These are phyloP conservation scores for Mus musculus DNA, from an alignment of 2,113 vertebrate genomes.

Conservation along the genomic window GRCm39 chrX:59833001-59833500, in stretches of 20 bases:
- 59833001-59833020: not conserved
- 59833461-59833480: too few species aligned
- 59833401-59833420: too few species aligned
- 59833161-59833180: not conserved
- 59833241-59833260: not conserved
- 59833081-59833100: not conserved
- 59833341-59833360: not conserved
- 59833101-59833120: not conserved
- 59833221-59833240: not conserved
- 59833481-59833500: too few species aligned
- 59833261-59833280: not conserved
- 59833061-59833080: not conserved
- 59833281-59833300: not conserved
- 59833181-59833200: too few species aligned
- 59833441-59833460: not conserved
- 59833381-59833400: not conserved
- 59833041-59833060: not conserved
- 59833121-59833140: not conserved
- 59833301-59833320: not conserved
- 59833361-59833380: not conserved
- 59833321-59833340: not conserved
- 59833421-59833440: not conserved
- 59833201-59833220: not conserved
- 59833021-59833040: not conserved
- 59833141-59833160: too few species aligned